A percentile compares a stretch with the other conserved stretches of the same genome.
Conservation (phyloP, 1,140 invertebrate genomes). For the Halesus radiatus region DNA sequence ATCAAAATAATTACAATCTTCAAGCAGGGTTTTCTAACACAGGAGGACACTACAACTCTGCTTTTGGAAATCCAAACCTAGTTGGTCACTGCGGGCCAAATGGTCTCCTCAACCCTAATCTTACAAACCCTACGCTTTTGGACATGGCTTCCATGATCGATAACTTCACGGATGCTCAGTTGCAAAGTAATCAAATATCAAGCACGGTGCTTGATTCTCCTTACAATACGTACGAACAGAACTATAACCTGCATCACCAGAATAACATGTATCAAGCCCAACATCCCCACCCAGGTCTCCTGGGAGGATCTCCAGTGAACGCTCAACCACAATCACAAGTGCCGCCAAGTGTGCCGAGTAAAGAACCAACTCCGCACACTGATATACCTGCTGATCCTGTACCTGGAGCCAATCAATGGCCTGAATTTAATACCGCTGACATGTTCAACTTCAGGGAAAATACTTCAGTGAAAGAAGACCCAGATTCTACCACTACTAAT, state of each 20-base stretch:
- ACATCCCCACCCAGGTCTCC: conserved; percentile 56
- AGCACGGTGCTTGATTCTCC: conserved; percentile 85
- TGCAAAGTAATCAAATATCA: conserved; percentile 86
- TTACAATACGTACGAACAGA: conserved; percentile 70
- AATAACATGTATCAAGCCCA: conserved; percentile 64
- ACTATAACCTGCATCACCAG: conserved; percentile 66
- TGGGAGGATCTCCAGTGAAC: conserved; percentile 61
- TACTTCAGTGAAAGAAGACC: conserved; percentile 72
- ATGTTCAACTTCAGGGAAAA: conserved; percentile 63
- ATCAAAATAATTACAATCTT: conserved; percentile 60
- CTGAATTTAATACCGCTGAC: conserved; percentile 67
- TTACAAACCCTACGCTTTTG: conserved; percentile 72
- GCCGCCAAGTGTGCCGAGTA: neutral
- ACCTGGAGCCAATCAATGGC: conserved; percentile 71
- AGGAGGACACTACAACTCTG: conserved; percentile 65
- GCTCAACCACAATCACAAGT: conserved; percentile 63
- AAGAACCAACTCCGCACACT: neutral
- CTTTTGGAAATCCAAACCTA: conserved; percentile 69
- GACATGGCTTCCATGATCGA: conserved; percentile 83
- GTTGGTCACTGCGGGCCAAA: conserved; percentile 62
- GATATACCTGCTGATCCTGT: conserved; percentile 60
- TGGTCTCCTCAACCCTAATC: conserved; percentile 65
- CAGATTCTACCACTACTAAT: conserved; percentile 76
- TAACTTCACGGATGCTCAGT: conserved; percentile 79
- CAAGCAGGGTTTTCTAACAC: conserved; percentile 63